These are phyloP conservation scores for Pectinophora gossypiella DNA, from an alignment of 1,140 invertebrate species.

Conservation along the genomic window DNA sequence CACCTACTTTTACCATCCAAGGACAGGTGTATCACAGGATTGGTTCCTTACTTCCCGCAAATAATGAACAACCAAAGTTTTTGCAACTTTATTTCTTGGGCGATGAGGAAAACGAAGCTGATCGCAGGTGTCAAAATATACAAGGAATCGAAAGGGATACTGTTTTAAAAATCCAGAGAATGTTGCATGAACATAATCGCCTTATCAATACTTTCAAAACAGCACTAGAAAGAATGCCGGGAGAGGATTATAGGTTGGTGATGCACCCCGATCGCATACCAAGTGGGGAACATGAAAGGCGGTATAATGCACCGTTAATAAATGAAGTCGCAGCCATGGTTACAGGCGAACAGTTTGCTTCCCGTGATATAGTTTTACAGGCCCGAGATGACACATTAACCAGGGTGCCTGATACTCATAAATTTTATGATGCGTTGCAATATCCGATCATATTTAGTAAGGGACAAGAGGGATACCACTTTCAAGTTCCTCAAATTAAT, in stretches of 20 bases:
- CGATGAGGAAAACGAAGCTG: slow-evolving; percentile 18
- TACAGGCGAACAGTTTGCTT: slow-evolving; percentile 24
- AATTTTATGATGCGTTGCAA: slow-evolving; percentile 34
- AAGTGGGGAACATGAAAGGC: slow-evolving; percentile 24
- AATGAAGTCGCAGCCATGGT: slow-evolving; percentile 31
- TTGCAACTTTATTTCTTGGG: slow-evolving; percentile 59
- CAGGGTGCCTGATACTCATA: slow-evolving; percentile 30
- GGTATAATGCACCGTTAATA: slow-evolving; percentile 24
- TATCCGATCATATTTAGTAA: slow-evolving; percentile 28
- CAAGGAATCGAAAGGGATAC: slow-evolving; percentile 21
- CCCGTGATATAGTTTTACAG: slow-evolving; percentile 30
- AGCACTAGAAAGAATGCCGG: slow-evolving; percentile 26
- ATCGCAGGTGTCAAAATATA: slow-evolving; percentile 24
- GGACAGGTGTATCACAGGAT: slow-evolving; percentile 63
- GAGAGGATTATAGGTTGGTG: slow-evolving; percentile 26
- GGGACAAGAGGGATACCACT: slow-evolving; percentile 27
- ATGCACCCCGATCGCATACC: slow-evolving; percentile 26
- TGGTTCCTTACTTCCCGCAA: slow-evolving; percentile 42
- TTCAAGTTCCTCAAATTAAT: slow-evolving; percentile 26
- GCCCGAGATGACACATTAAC: slow-evolving; percentile 17
- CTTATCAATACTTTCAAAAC: slow-evolving; percentile 30
- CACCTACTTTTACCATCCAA: slow-evolving; percentile 55
- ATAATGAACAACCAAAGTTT: slow-evolving; percentile 34
- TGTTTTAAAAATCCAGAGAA: slow-evolving; percentile 27
- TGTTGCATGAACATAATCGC: slow-evolving; percentile 23